A percentile compares a stretch with the other conserved stretches of the same genome.
Conservation (phyloP, 2,888 invertebrate species). For the Trichogramma evanescens region DNA sequence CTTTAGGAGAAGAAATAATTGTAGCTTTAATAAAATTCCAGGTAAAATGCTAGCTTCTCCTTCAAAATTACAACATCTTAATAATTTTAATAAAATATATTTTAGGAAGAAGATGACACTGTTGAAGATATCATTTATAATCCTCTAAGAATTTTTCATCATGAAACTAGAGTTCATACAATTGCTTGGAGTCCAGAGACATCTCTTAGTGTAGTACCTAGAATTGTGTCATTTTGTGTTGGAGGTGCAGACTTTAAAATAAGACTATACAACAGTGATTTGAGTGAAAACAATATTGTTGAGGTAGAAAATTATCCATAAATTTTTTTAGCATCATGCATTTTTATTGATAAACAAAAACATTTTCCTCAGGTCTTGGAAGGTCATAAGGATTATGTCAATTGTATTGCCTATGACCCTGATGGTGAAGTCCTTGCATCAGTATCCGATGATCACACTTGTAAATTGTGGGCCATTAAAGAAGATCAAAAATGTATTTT, state of each 20-base stretch:
- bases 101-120: slow-evolving; percentile 51
- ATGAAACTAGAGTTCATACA: slow-evolving; percentile 52
- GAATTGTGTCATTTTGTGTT: slow-evolving; percentile 51
- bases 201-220: slow-evolving; percentile 54
- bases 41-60: slow-evolving; percentile 36
- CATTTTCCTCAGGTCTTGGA: slow-evolving; percentile 48
- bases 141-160: slow-evolving; percentile 53
- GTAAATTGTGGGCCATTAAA: slow-evolving; percentile 59
- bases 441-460: slow-evolving; percentile 71
- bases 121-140: slow-evolving; percentile 52
- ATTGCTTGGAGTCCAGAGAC: slow-evolving; percentile 60
- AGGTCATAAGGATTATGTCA: slow-evolving; percentile 64
- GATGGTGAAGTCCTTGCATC: slow-evolving; percentile 64
- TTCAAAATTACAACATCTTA: background rate
- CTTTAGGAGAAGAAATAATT: slow-evolving; percentile 53
- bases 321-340: background rate
- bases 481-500: slow-evolving; percentile 51
- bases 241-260: slow-evolving; percentile 56
- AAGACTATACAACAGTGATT: slow-evolving; percentile 53
- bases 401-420: slow-evolving; percentile 63
- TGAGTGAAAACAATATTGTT: slow-evolving; percentile 49
- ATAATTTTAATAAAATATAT: slow-evolving; percentile 2
- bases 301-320: slow-evolving; percentile 39
- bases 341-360: background rate
- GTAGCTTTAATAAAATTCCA: slow-evolving; percentile 54